Base-by-base conservation (phyloP, 2,113 vertebrate species). In the Nothocercus julius region DNA sequence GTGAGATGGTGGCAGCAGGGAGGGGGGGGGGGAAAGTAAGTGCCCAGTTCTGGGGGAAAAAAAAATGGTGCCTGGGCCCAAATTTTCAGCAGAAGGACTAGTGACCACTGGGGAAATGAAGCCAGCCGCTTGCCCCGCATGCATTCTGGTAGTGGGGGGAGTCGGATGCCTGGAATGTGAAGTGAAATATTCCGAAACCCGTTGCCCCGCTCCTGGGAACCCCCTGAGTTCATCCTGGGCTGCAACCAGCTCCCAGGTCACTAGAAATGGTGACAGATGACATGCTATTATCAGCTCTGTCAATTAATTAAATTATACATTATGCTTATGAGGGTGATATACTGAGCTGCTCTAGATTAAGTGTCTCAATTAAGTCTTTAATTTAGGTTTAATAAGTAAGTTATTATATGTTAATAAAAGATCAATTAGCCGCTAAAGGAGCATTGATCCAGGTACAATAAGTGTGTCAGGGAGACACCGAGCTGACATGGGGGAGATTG, bases 331-430 rank as follows among this genome's bases (percentile, higher is more conserved):
- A 98, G 96, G 88, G 95, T 96, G 97, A 94, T 97, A 94, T 83
- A 96, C 96, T 47, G 95, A 97, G 96, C 91, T 91, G 70, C 91
- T 97, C 96, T 82, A 97, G 97, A 98, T 98, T 96, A 97, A 97
- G 96, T 84, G 95, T 97, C 17, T 92, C 97, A 98, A 98, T 98
- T 98, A 98, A 97, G 97, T 92, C 95, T 97, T 98, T 97, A 97
- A 98, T 98, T 98, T 98, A 94, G 97, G 93, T 97, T 97, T 98
- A 97, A 96, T 98, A 98, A 97, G 95, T 86, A 83, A 98, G 96
- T 98, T 98, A 97, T 98, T 97, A 94, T 96, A 96, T 91, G 96
- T 90, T 98, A 98, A 98, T 98, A 97, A 97, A 97, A 97, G 97
- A 97, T 98, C 98, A 98, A 97, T 98, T 98, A 98, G 96, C 87